Evolutionary conservation across 2,113 vertebrate species (phyloP), one percentile per base, ranked within the genome.

Genomic region (Pelodiscus sinensis): DNA sequence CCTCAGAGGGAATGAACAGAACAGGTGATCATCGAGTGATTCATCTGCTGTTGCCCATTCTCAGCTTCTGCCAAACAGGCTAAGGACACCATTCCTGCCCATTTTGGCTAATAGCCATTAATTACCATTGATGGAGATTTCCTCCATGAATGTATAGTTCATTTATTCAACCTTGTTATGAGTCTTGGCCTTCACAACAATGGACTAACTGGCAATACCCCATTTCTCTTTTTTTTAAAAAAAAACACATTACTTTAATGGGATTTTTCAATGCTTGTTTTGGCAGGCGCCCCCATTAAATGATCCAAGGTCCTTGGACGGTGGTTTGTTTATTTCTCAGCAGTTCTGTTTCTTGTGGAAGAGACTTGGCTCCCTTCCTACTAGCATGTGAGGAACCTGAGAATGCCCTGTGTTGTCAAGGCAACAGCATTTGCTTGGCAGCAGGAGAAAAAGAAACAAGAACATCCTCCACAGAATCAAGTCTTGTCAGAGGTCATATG

Each of bases 381-480:
- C 95, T 31, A 50, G 90, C 92, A 85, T 94, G 88, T 1, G 2
- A 94, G 92, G 91, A 97, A 95, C 82, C 95, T 92, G 94, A 94
- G 95, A 96, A 84, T 89, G 86, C 88, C 95, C 90, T 96, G 93
- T 97, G 97, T 98, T 98, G 97, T 98, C 97, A 98, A 97, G 98
- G 98, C 96, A 98, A 97, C 97, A 96, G 96, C 92, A 96, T 82
- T 96, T 97, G 87, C 96, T 89, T 98, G 94, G 84, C 92, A 8
- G 9, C 88, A 96, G 92, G 77, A 95, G 94, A 96, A 94, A 94
- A 95, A 94, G 96, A 94, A 80, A 75, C 65, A 96, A 90, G 58
- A 97, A 90, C 1, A 0, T 96, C 96, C 90, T 96, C 93, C 73
- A 38, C 91, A 94, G 91, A 87, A 89, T 94, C 87, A 90, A 65